These are phyloP conservation scores for Danio tinwini DNA, from an alignment of 2,797 vertebrate species.

Conservation along the genomic window DNA sequence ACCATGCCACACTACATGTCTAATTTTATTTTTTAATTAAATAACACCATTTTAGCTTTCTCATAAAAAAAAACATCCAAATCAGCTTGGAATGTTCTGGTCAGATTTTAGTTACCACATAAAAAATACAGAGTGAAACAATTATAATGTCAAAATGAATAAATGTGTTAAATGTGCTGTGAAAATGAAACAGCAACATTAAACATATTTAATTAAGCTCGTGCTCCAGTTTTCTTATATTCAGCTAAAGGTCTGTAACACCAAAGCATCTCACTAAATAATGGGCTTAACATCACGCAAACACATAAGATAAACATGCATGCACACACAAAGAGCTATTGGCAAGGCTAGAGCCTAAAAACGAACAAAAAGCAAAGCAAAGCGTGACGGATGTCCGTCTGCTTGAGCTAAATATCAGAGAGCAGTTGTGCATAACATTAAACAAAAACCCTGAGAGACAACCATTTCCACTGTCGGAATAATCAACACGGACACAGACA, in stretches of 20 bases:
- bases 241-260: background rate
- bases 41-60: too few species aligned
- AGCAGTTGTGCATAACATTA: constrained; percentile 26
- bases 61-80: too few species aligned
- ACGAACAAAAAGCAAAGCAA: background rate
- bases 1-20: too few species aligned
- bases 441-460: constrained; percentile 32
- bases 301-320: background rate
- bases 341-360: constrained; percentile 18
- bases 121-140: background rate
- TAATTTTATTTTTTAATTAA: too few species aligned
- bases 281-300: background rate
- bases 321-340: background rate
- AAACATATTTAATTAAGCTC: background rate
- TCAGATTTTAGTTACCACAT: background rate
- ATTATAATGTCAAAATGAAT: constrained; percentile 5
- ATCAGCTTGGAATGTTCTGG: background rate
- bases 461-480: background rate
- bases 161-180: background rate
- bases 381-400: constrained; percentile 12
- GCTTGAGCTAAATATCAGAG: constrained; percentile 24
- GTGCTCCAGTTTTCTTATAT: background rate
- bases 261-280: background rate
- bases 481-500: background rate
- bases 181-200: background rate